phyloP scores from a whole-genome alignment of 2,113 vertebrate species.

The Anarhynchus alexandrinus region DNA sequence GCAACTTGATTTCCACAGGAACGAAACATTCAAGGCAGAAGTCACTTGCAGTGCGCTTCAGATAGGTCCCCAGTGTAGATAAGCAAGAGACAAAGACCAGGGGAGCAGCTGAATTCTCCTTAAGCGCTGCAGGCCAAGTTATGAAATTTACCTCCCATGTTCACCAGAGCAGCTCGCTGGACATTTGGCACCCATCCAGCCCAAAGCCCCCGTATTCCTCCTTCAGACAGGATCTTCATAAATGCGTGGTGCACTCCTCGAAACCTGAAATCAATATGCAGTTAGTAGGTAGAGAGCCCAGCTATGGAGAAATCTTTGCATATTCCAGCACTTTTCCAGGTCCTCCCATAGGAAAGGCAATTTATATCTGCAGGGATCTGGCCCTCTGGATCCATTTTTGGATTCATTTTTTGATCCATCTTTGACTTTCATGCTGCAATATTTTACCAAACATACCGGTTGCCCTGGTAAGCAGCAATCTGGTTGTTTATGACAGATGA shows the following conservation, averaged over 20 bases:
- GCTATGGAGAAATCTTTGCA: not conserved
- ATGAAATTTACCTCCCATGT: constrained; percentile 81
- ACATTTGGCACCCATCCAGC: constrained; percentile 88
- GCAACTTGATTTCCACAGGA: not conserved
- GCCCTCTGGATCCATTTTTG: not conserved
- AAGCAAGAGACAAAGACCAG: not conserved
- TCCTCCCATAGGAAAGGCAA: not conserved
- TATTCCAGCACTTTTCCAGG: not conserved
- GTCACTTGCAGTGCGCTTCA: not conserved
- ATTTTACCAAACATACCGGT: rapidly evolving
- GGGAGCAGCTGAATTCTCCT: not conserved
- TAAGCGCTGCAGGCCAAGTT: not conserved
- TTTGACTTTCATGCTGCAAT: not conserved
- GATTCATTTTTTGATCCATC: not conserved
- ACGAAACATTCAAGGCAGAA: not conserved
- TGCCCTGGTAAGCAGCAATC: not conserved
- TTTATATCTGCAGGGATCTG: not conserved
- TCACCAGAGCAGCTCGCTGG: constrained; percentile 86
- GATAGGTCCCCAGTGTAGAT: not conserved
- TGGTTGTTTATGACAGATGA: not conserved
- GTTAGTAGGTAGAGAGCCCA: not conserved
- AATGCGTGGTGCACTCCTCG: constrained; percentile 81
- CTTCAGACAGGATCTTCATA: constrained; percentile 81
- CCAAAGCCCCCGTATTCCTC: constrained; percentile 84
- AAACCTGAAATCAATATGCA: constrained; percentile 63